Evolutionary conservation across 2,113 vertebrate species (phyloP).

Genomic region (Pterocles orientalis): DNA sequence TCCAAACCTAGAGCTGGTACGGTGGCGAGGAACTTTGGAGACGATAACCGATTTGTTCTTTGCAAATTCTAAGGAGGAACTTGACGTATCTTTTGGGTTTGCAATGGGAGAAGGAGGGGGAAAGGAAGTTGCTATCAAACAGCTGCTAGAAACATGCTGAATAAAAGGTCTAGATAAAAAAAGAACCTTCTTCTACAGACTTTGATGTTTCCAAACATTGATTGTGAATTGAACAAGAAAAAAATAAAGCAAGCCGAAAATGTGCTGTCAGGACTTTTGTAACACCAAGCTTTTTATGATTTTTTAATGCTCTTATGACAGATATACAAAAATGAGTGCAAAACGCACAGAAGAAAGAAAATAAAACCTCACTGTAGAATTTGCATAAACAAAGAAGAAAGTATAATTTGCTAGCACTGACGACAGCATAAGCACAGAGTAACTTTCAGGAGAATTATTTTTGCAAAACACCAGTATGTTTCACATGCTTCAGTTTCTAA

Average conservation of each 20-base stretch:
- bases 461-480: slow-evolving; percentile 67
- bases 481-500: slow-evolving; percentile 59
- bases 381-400: slow-evolving; percentile 32
- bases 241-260: slow-evolving; percentile 48
- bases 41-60: not conserved
- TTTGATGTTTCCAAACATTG: slow-evolving; percentile 60
- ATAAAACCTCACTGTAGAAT: slow-evolving; percentile 43
- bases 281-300: slow-evolving; percentile 58
- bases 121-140: not conserved
- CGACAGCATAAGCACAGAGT: not conserved
- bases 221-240: slow-evolving; percentile 46
- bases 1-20: not conserved
- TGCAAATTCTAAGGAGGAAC: not conserved
- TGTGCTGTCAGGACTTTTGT: slow-evolving; percentile 50
- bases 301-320: slow-evolving; percentile 70
- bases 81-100: not conserved
- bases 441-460: slow-evolving; percentile 70
- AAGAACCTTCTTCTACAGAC: not conserved
- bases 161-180: not conserved
- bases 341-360: slow-evolving; percentile 56
- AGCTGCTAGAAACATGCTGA: slow-evolving; percentile 28
- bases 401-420: slow-evolving; percentile 31
- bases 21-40: not conserved
- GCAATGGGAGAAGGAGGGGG: not conserved
- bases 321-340: slow-evolving; percentile 58